phyloP scores from a whole-genome alignment of 1,140 invertebrate genomes.

The Odontomachus brunneus region DNA sequence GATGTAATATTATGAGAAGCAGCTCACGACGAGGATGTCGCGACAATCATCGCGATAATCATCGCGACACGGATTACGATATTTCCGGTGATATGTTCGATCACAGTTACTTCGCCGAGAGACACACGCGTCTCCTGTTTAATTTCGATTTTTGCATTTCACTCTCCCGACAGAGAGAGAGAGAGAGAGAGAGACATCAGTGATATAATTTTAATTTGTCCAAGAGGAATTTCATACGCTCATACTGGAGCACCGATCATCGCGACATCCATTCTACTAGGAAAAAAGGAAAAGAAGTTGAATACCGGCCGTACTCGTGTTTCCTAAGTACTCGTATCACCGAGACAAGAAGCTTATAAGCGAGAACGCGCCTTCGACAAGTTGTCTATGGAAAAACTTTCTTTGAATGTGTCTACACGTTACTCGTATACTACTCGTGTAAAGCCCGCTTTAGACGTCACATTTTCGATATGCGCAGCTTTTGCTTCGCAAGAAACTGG shows the following conservation, averaged over 20 bases:
- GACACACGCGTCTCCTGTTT: too few species aligned
- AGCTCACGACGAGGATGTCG: neutral
- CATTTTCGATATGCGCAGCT: constrained; percentile 4
- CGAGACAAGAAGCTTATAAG: constrained; percentile 40
- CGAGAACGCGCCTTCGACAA: constrained; percentile 3
- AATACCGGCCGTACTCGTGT: constrained; percentile 12
- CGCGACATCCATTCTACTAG: constrained; percentile 11
- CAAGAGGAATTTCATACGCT: neutral
- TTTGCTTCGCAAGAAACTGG: too few species aligned
- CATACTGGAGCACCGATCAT: constrained; percentile 1
- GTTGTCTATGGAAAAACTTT: neutral
- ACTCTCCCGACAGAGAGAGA: too few species aligned
- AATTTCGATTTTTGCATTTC: too few species aligned
- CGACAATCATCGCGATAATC: constrained; percentile 34
- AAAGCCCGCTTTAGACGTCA: constrained; percentile 21
- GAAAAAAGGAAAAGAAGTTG: neutral
- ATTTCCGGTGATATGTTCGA: neutral
- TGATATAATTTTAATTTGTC: too few species aligned
- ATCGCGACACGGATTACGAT: neutral
- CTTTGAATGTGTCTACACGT: neutral
- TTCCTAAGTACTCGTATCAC: constrained; percentile 51
- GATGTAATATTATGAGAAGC: neutral
- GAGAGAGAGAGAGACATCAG: too few species aligned
- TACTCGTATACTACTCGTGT: neutral
- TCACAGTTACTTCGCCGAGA: constrained; percentile 1